phyloP scores from a whole-genome alignment of 1,140 invertebrate genomes.

The Leptinotarsa undecemlineata region DNA sequence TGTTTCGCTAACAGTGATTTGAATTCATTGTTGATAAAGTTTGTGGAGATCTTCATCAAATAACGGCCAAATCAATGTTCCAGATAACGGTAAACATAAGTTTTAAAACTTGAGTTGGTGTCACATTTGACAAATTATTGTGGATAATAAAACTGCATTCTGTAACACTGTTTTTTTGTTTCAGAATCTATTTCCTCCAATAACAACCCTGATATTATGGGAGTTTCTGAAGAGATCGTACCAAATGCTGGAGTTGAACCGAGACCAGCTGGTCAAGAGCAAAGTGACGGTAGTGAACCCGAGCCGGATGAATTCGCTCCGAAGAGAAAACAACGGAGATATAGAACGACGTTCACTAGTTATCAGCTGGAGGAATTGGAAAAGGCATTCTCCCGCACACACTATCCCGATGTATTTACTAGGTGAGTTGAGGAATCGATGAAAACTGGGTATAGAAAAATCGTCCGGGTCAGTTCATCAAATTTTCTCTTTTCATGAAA shows the following conservation, averaged over 20 bases:
- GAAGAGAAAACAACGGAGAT: slow-evolving; percentile 88
- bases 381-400: slow-evolving; percentile 94
- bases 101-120: not conserved
- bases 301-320: slow-evolving; percentile 81
- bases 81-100: too few relatives aligned
- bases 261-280: slow-evolving; percentile 48
- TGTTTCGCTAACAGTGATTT: too few relatives aligned
- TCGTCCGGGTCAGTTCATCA: too few relatives aligned
- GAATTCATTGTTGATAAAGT: too few relatives aligned
- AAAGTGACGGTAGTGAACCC: slow-evolving; percentile 70
- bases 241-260: slow-evolving; percentile 51
- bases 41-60: too few relatives aligned
- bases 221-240: slow-evolving; percentile 52
- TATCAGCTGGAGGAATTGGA: slow-evolving; percentile 96
- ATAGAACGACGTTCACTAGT: slow-evolving; percentile 92
- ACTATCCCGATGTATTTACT: slow-evolving; percentile 98
- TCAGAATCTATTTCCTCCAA: slow-evolving; percentile 52
- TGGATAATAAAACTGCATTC: not conserved
- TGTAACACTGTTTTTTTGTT: slow-evolving; percentile 23
- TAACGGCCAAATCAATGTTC: too few relatives aligned
- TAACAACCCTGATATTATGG: slow-evolving; percentile 50
- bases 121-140: not conserved
- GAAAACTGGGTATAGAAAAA: too few relatives aligned
- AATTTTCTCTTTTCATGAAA: too few relatives aligned
- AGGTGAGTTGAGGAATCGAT: slow-evolving; percentile 66